Evolutionary conservation across 92 coral and sea anemone species (phyloP), one percentile per base, ranked within the genome.

Genomic region (Montipora capitata): DNA sequence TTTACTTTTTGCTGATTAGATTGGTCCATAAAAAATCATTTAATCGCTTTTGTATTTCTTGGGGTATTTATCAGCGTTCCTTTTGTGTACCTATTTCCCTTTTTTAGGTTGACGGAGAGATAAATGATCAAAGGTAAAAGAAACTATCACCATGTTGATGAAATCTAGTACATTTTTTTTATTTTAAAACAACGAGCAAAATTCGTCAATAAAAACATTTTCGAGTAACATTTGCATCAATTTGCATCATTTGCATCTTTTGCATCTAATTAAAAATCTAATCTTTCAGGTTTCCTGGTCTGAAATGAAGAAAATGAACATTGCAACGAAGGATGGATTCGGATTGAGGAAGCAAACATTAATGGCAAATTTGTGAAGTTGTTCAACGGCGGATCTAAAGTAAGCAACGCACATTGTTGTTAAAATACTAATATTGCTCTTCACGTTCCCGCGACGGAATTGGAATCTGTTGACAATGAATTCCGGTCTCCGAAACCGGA

Each of bases 371-470:
- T 81, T 77, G 91, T 96, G 6, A 85, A 91, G 68, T 94, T 96
- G 72, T 94, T 82, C 66, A 96, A 96, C 96, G 94, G 93, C 65
- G 96, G 96, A 12, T 88, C 91, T 10, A 77, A 94, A 94, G 98
- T 96, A 42, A 52, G 75, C 15, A 68, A 68, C 40, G 9, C 39
- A 7, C 40, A 20, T 10, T 10, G 72, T 67, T 11, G 0, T 35
- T 2, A 27, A 64, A 49, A 49, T 49, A 49, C 63, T 57, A 16
- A 57, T 3, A 57, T 57, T 14, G 63, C 63, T 57, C 14, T 57
- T 57, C n/a, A 0, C 63, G 3, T 57, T 57, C 14, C 14, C 63
- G 63, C 63, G 14, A 57, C 4, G 63, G 14, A 9, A 13, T 9
- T 7, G 12, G 14, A 57, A 8, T 11, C 63, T 8, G n/a, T 57